A percentile compares a stretch with the other conserved stretches of the same genome.
These are phyloP conservation scores for Chrysoperla carnea DNA, from an alignment of 1,140 invertebrate genomes.

Conservation along the genomic window DNA sequence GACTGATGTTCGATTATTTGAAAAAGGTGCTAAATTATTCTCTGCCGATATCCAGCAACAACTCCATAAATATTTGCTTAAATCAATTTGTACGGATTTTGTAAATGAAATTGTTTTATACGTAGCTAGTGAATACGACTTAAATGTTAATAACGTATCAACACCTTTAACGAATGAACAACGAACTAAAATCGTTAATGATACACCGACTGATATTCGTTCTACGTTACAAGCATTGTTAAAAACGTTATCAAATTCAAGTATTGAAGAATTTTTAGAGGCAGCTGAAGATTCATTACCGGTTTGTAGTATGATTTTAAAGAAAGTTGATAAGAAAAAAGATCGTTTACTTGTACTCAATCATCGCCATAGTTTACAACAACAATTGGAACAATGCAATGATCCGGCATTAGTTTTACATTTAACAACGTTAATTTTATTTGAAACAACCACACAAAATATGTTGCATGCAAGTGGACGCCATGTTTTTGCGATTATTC, in stretches of 20 bases:
- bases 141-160: constrained; percentile 31
- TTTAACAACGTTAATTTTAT: constrained; percentile 59
- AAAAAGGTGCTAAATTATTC: constrained; percentile 64
- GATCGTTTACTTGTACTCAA: constrained; percentile 56
- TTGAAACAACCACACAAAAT: constrained; percentile 58
- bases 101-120: constrained; percentile 61
- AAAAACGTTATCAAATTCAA: constrained; percentile 35
- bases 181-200: constrained; percentile 45
- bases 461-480: constrained; percentile 83
- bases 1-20: constrained; percentile 63
- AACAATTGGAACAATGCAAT: constrained; percentile 49
- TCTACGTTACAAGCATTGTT: constrained; percentile 38
- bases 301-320: constrained; percentile 64
- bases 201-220: constrained; percentile 43
- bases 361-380: constrained; percentile 63
- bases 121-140: constrained; percentile 42
- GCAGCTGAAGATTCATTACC: constrained; percentile 50
- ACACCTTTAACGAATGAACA: constrained; percentile 41
- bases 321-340: constrained; percentile 77
- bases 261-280: constrained; percentile 61
- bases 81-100: constrained; percentile 66
- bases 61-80: constrained; percentile 65
- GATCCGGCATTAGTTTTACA: constrained; percentile 77
- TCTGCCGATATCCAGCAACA: constrained; percentile 36
- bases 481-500: constrained; percentile 67